phyloP scores from a whole-genome alignment of 2,888 invertebrate genomes.

The Drosophila leonis region DNA sequence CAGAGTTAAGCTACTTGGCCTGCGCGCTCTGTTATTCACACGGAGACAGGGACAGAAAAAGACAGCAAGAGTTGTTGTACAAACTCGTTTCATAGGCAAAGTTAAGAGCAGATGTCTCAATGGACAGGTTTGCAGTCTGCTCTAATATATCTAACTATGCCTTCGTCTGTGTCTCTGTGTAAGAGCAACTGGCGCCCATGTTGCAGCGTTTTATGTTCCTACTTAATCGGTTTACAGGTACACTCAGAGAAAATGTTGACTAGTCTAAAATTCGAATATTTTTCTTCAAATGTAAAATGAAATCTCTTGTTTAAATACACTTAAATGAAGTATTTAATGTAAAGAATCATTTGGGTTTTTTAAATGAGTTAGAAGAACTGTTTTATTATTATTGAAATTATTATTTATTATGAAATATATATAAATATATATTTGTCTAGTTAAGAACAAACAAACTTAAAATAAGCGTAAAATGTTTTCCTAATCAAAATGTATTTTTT shows the following conservation, averaged over 20 bases:
- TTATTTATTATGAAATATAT: too few relatives aligned
- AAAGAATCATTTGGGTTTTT: too few relatives aligned
- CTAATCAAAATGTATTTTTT: too few relatives aligned
- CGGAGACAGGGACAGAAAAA: slow-evolving; percentile 22
- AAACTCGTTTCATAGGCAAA: slow-evolving; percentile 73
- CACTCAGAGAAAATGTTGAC: slow-evolving; percentile 19
- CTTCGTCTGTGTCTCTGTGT: slow-evolving; percentile 42
- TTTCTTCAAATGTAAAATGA: not conserved
- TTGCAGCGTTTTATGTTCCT: slow-evolving; percentile 39
- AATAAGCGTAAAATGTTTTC: too few relatives aligned
- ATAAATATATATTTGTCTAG: too few relatives aligned
- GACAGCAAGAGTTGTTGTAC: slow-evolving; percentile 6
- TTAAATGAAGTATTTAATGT: too few relatives aligned
- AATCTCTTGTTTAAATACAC: too few relatives aligned
- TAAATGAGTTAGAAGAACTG: too few relatives aligned
- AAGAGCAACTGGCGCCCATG: slow-evolving; percentile 43
- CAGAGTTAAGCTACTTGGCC: slow-evolving; percentile 51
- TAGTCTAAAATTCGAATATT: not conserved
- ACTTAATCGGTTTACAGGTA: slow-evolving; percentile 71
- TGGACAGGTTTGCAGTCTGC: slow-evolving; percentile 55
- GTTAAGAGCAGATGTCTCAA: slow-evolving; percentile 64
- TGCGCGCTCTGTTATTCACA: slow-evolving; percentile 51
- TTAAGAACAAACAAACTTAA: too few relatives aligned
- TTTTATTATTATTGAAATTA: too few relatives aligned
- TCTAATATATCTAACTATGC: slow-evolving; percentile 34